Evolutionary conservation across 1,140 invertebrate species (phyloP).

Genomic region (Papilio machaon): DNA sequence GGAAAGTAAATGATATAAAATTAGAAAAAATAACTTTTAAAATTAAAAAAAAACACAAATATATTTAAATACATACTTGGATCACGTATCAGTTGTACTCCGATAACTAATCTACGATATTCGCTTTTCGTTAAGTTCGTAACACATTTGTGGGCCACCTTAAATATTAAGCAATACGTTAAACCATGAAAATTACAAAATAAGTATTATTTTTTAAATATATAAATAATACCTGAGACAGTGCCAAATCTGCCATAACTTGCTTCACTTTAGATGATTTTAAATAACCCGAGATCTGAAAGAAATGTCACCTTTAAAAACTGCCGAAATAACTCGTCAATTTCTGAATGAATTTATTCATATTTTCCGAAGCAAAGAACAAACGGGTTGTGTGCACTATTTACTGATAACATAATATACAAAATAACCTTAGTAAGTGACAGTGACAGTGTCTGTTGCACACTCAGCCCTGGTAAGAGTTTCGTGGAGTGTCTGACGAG

Average conservation of each 20-base stretch:
- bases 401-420: background rate
- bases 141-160: conserved; percentile 90
- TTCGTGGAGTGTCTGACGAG: conserved; percentile 93
- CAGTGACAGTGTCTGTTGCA: conserved; percentile 92
- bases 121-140: conserved; percentile 91
- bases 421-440: conserved; percentile 87
- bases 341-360: no score
- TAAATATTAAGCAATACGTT: conserved; percentile 22
- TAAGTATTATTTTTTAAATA: conserved; percentile 4
- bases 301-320: conserved; percentile 41
- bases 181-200: conserved; percentile 2
- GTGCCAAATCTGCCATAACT: conserved; percentile 93
- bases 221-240: conserved; percentile 85
- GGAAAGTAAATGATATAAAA: conserved; percentile 57
- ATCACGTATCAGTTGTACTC: conserved; percentile 94
- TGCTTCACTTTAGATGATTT: conserved; percentile 90
- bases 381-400: background rate
- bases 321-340: background rate
- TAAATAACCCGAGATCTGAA: conserved; percentile 86
- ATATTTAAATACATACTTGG: conserved; percentile 82
- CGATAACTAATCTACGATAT: conserved; percentile 92
- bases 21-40: background rate
- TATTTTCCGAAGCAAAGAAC: no score
- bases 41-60: background rate
- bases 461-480: conserved; percentile 91